Evolutionary conservation across 2,113 vertebrate species (phyloP).

Genomic region (Phaethon lepturus): DNA sequence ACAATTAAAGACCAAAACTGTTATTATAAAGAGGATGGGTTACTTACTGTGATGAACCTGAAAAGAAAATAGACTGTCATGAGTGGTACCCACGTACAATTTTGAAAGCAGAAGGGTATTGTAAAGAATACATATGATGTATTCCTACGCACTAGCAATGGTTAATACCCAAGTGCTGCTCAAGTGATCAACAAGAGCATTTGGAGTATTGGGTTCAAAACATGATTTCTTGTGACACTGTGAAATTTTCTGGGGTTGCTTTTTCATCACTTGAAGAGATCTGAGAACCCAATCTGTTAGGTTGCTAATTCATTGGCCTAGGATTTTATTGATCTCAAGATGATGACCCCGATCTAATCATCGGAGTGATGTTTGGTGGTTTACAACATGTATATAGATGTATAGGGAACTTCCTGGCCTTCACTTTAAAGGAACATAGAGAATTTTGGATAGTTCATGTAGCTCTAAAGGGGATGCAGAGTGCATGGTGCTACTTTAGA

Average conservation of each 20-base stretch:
- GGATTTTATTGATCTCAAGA: background rate
- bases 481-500: background rate
- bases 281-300: background rate
- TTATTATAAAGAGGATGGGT: background rate
- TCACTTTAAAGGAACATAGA: background rate
- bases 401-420: background rate
- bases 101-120: background rate
- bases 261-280: background rate
- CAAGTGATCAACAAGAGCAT: background rate
- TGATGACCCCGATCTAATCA: background rate
- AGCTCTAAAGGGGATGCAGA: background rate
- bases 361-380: background rate
- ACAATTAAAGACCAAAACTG: background rate
- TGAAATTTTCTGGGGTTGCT: background rate
- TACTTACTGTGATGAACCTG: background rate
- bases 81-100: background rate
- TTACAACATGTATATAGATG: background rate
- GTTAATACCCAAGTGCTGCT: background rate
- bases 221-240: rapidly evolving
- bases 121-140: background rate
- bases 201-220: rapidly evolving
- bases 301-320: background rate
- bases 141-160: background rate
- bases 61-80: background rate
- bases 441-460: background rate